A percentile compares a stretch with the other conserved stretches of the same genome.
Evolutionary conservation across 2,797 vertebrate species (phyloP).

Genomic region (Decapterus maruadsi): DNA sequence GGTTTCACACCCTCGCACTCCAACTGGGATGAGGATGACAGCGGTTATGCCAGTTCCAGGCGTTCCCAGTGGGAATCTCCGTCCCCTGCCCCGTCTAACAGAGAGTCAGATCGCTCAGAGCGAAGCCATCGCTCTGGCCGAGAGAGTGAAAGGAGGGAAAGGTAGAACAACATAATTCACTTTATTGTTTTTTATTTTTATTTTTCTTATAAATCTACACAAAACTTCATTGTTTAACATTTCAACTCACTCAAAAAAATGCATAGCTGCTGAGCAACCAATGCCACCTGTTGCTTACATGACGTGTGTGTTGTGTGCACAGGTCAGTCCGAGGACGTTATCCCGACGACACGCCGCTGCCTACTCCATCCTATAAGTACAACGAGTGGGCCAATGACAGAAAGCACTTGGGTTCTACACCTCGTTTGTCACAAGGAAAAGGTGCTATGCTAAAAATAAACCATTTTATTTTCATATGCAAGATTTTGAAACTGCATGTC

Average conservation of each 20-base stretch:
- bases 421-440: constrained; percentile 95
- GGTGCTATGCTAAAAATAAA: constrained; percentile 76
- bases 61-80: constrained; percentile 98
- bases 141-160: constrained; percentile 91
- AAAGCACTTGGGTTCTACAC: constrained; percentile 92
- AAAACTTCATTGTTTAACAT: neutral
- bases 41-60: constrained; percentile 85
- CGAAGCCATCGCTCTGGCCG: constrained; percentile 84
- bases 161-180: constrained; percentile 58
- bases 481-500: neutral
- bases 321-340: constrained; percentile 93
- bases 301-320: constrained; percentile 13
- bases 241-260: neutral
- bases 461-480: neutral
- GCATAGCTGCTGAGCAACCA: neutral
- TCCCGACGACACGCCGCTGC: constrained; percentile 91
- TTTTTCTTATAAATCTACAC: neutral
- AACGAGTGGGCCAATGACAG: constrained; percentile 99
- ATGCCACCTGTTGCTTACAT: neutral
- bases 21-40: constrained; percentile 97
- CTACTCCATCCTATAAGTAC: constrained; percentile 97
- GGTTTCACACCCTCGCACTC: constrained; percentile 94
- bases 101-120: constrained; percentile 90
- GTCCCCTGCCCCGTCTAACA: constrained; percentile 89
- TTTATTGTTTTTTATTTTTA: constrained; percentile 9